Evolutionary conservation across 2,797 vertebrate genomes (phyloP), one percentile per base, ranked within the genome.

Genomic region (Urosaurus nigricauda): DNA sequence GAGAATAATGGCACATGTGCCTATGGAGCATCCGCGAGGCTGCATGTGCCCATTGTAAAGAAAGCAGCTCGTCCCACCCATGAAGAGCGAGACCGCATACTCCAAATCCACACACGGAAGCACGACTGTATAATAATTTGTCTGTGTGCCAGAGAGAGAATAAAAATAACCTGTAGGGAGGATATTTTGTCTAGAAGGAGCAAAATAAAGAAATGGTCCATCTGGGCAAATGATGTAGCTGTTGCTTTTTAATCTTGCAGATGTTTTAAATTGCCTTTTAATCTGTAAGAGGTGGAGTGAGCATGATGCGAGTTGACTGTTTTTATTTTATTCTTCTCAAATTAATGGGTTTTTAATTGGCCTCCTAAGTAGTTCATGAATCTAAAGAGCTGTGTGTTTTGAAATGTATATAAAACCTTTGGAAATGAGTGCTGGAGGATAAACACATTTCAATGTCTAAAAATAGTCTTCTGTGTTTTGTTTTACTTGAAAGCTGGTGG

Each of bases 331-430:
- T 90, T 92, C 91, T 79, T 84, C 29, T 32, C 37, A 84, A 90
- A 90, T 89, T 35, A 91, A 86, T 75, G 83, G 77, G 47, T 81
- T 90, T 93, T 90, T 3, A 89, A 90, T n/a, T 68, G 85, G 87
- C 84, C 40, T 91, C 92, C 1, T 37, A 43, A 84, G 85, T 65
- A 89, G 63, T 87, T 89, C 77, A 51, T 35, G 71, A 32, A 43
- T 51, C 89, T 91, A 87, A 79, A 74, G 78, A 5, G 75, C 26
- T 78, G 47, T 0, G 35, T 8, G 13, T 56, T 43, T 90, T 89
- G 0, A 51, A 91, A 92, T 90, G 90, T 73, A 9, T 35, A 9
- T 87, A 79, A 88, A 93, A 91, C 78, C 73, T 89, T 87, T 3
- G 87, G 83, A 83, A 88, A 32, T 4, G 47, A 70, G 63, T 35